Conservation (phyloP, 2,888 invertebrate genomes). For the Brachylomia viminalis region DNA sequence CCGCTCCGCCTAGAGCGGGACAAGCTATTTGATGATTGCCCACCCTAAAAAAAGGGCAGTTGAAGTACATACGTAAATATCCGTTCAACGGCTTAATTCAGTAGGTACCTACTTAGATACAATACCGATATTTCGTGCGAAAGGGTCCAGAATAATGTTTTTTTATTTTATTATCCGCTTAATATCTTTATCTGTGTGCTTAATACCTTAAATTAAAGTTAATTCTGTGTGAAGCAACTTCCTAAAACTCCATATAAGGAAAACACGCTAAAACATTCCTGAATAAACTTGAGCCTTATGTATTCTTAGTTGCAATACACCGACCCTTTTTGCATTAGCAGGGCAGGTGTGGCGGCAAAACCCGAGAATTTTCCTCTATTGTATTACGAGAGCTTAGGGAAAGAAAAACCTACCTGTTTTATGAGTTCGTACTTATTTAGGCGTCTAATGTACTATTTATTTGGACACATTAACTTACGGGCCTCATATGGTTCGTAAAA, state of each 20-base stretch:
- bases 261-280: not conserved
- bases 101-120: too few species aligned
- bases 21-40: too few species aligned
- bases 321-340: constrained; percentile 12
- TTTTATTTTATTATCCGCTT: too few species aligned
- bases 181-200: too few species aligned
- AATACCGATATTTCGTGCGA: too few species aligned
- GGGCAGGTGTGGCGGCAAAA: not conserved
- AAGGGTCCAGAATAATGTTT: too few species aligned
- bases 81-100: too few species aligned
- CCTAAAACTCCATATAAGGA: not conserved
- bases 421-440: not conserved
- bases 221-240: not conserved
- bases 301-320: constrained; percentile 23
- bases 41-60: not conserved
- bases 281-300: constrained; percentile 4
- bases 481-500: constrained; percentile 26
- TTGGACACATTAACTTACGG: constrained; percentile 5
- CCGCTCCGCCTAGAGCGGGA: too few species aligned
- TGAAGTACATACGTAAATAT: not conserved
- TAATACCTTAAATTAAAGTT: not conserved
- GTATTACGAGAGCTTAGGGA: not conserved
- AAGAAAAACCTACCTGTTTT: constrained; percentile 5
- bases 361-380: not conserved
- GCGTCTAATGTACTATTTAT: constrained; percentile 6